Percentiles rank a stretch among this genome's conserved stretches.
phyloP scores from a whole-genome alignment of 2,888 invertebrate genomes.

The Miltochrista miniata region DNA sequence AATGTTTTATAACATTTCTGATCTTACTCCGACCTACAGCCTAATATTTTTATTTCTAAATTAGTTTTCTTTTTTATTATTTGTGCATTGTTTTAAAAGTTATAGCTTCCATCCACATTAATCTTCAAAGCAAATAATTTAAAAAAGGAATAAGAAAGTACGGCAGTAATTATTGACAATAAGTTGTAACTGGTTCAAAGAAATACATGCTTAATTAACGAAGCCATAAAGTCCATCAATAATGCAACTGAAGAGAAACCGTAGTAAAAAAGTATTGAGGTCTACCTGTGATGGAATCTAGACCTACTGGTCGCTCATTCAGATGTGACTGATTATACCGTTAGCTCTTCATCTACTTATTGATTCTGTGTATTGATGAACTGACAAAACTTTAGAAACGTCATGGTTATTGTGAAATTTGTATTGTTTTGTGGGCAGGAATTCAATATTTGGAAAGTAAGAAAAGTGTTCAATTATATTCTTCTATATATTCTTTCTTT shows the following conservation, averaged over 20 bases:
- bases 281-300: constrained; percentile 60
- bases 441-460: no score
- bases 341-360: constrained; percentile 26
- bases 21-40: no score
- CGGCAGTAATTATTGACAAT: background rate
- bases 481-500: no score
- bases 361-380: constrained; percentile 26
- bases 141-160: constrained; percentile 16
- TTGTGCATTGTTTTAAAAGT: no score
- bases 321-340: constrained; percentile 51
- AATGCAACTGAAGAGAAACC: constrained; percentile 64
- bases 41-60: no score
- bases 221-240: constrained; percentile 44
- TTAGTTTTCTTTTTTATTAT: no score
- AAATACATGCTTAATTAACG: constrained; percentile 44
- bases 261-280: constrained; percentile 61
- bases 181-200: constrained; percentile 3
- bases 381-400: constrained; percentile 20
- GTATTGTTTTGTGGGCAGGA: constrained; percentile 6
- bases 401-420: constrained; percentile 28
- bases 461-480: no score
- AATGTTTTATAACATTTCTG: no score
- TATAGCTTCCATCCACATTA: no score
- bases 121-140: no score
- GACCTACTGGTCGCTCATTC: constrained; percentile 52